These are phyloP conservation scores for Norana najaformis DNA, from an alignment of 2,888 invertebrate species.

Conservation along the genomic window DNA sequence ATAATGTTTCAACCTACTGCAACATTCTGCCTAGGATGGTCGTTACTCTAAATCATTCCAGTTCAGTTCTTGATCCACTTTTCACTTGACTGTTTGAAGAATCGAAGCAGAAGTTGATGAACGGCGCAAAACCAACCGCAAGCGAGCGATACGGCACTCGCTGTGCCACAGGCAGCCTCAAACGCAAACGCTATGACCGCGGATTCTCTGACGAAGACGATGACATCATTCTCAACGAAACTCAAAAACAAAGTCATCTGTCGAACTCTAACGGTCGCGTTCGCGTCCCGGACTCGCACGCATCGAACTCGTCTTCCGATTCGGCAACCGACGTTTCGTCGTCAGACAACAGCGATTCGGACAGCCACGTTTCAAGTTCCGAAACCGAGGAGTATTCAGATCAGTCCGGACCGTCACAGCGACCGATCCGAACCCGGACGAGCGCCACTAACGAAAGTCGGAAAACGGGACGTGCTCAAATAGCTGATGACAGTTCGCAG, in stretches of 20 bases:
- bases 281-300: background rate
- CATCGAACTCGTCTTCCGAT: constrained; percentile 8
- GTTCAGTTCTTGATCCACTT: too few relatives aligned
- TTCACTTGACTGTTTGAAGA: background rate
- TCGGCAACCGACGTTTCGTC: background rate
- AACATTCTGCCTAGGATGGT: too few relatives aligned
- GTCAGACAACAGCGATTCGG: background rate
- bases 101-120: background rate
- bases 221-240: constrained; percentile 2
- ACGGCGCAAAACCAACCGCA: constrained; percentile 25
- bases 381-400: constrained; percentile 34
- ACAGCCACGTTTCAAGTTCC: background rate
- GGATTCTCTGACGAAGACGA: constrained; percentile 45
- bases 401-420: constrained; percentile 25
- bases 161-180: constrained; percentile 40
- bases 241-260: background rate
- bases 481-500: constrained; percentile 17
- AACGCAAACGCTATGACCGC: constrained; percentile 40
- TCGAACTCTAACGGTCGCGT: background rate
- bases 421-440: background rate
- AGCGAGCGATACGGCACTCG: constrained; percentile 39
- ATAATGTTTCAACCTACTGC: too few relatives aligned
- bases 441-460: background rate
- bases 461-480: background rate
- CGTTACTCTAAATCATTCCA: too few relatives aligned